These are phyloP conservation scores for Cricetomys ansorgei DNA, from an alignment of 2,113 vertebrate genomes.

Conservation along the genomic window DNA sequence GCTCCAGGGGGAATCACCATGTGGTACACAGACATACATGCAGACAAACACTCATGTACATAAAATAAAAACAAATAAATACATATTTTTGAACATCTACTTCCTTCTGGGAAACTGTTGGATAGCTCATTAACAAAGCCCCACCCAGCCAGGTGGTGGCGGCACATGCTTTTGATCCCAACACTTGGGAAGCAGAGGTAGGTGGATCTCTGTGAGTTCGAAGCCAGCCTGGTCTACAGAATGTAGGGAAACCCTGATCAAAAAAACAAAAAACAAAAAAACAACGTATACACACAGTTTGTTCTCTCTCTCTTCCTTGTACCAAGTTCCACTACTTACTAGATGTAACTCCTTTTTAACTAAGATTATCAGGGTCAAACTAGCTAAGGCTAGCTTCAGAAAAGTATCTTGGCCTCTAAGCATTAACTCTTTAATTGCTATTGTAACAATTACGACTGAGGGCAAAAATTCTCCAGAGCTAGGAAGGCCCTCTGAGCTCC, in stretches of 20 bases:
- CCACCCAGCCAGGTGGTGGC: too few relatives aligned
- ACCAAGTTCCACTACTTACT: background rate
- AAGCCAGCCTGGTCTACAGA: too few relatives aligned
- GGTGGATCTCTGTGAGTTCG: too few relatives aligned
- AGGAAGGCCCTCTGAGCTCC: background rate
- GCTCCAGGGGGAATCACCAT: background rate
- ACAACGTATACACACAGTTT: fast-evolving
- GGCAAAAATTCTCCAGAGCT: background rate
- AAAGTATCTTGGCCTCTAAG: background rate
- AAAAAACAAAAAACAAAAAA: too few relatives aligned
- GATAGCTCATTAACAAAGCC: background rate
- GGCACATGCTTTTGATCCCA: too few relatives aligned
- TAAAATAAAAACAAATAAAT: background rate
- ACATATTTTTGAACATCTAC: background rate
- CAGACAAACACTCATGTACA: background rate
- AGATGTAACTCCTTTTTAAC: background rate
- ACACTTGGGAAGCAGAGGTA: too few relatives aligned
- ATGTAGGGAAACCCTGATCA: too few relatives aligned
- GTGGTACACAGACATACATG: background rate
- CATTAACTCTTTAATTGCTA: background rate
- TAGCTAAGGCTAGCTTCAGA: background rate
- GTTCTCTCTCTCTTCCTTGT: background rate
- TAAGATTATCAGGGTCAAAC: background rate
- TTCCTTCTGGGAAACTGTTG: background rate
- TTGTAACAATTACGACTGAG: background rate